Evolutionary conservation across 2,888 invertebrate genomes (phyloP).

Genomic region (Drosophila nigricruria): DNA sequence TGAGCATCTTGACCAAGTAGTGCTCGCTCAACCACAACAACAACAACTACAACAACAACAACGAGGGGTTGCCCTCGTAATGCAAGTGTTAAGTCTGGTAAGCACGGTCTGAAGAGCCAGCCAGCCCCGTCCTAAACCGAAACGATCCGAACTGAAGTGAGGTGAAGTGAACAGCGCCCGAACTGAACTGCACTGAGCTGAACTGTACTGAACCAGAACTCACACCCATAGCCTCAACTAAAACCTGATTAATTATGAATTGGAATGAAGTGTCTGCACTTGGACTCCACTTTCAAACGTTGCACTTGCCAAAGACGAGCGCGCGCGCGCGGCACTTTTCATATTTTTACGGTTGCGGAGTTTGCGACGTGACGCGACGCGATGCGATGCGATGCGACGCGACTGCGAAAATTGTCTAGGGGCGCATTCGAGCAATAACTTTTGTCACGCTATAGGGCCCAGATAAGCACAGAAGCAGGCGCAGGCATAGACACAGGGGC

Average conservation of each 20-base stretch:
- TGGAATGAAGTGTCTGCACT: conserved; percentile 51
- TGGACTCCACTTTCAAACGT: conserved; percentile 37
- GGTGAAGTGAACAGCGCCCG: background rate
- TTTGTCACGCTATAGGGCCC: conserved; percentile 73
- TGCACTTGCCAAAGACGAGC: conserved; percentile 14
- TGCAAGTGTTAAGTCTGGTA: conserved; percentile 46
- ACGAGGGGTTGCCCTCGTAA: conserved; percentile 16
- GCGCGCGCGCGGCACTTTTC: conserved; percentile 61
- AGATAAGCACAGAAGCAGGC: conserved; percentile 19
- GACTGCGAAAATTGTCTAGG: conserved; percentile 54
- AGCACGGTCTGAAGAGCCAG: conserved; percentile 17
- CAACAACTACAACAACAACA: conserved; percentile 41
- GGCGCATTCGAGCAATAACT: conserved; percentile 81
- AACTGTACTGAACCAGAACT: conserved; percentile 2
- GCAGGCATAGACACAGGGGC: conserved; percentile 17
- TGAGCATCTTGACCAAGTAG: conserved; percentile 20
- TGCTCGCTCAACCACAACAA: conserved; percentile 51
- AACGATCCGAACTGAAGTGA: background rate
- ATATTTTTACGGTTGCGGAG: conserved; percentile 76
- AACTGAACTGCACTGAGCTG: background rate
- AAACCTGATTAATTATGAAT: conserved; percentile 74
- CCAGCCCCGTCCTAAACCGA: conserved; percentile 3
- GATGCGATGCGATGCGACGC: conserved; percentile 20
- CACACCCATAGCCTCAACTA: conserved; percentile 3
- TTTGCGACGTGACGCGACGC: conserved; percentile 31